These are phyloP conservation scores for Melitaea athalia DNA, from an alignment of 2,888 invertebrate species.

Conservation along the genomic window DNA sequence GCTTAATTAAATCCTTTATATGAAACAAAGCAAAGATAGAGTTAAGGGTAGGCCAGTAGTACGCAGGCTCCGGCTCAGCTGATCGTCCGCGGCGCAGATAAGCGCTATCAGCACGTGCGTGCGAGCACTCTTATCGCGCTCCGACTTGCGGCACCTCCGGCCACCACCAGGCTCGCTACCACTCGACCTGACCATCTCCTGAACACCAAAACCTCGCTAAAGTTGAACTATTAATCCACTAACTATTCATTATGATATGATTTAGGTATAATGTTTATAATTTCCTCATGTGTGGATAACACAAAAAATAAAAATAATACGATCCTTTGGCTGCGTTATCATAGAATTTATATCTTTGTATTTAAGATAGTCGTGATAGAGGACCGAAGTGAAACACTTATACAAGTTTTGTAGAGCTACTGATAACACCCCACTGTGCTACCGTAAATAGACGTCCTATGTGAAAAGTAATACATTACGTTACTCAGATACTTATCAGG, in stretches of 20 bases:
- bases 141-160: slow-evolving; percentile 14
- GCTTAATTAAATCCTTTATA: neutral
- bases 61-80: slow-evolving; percentile 19
- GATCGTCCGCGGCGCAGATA: slow-evolving; percentile 26
- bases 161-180: neutral
- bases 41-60: neutral
- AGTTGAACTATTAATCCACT: too few species aligned
- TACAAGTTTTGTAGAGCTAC: too few species aligned
- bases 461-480: neutral
- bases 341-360: too few species aligned
- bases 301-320: too few species aligned
- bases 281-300: too few species aligned
- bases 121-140: slow-evolving; percentile 18
- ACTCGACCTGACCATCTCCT: neutral
- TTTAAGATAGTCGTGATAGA: too few species aligned
- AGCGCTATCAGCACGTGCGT: slow-evolving; percentile 28
- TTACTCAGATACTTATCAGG: neutral
- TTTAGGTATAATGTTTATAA: too few species aligned
- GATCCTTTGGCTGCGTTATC: too few species aligned
- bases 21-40: neutral
- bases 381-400: too few species aligned
- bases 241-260: too few species aligned
- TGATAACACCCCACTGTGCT: too few species aligned
- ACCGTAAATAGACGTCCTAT: neutral
- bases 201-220: neutral